phyloP scores from a whole-genome alignment of 2,888 invertebrate species.

The Stegana nigrithorax region DNA sequence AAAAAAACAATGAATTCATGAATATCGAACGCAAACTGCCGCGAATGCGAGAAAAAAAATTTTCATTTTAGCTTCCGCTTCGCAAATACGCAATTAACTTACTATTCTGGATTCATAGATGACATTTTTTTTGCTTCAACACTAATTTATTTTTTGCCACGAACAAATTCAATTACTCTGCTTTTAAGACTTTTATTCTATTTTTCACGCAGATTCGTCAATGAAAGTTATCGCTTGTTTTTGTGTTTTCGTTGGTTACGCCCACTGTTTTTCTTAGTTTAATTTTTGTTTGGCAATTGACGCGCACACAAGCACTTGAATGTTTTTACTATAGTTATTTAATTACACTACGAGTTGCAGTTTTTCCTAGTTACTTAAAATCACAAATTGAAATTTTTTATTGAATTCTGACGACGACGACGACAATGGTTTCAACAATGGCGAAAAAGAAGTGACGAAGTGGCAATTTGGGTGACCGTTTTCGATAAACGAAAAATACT shows the following conservation, averaged over 20 bases:
- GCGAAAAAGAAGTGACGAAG: constrained; percentile 60
- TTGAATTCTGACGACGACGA: constrained; percentile 50
- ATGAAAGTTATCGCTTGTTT: background rate
- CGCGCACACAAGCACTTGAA: constrained; percentile 35
- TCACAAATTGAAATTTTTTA: constrained; percentile 44
- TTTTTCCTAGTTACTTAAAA: constrained; percentile 39
- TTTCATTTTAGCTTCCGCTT: background rate
- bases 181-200: constrained; percentile 29
- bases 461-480: constrained; percentile 45
- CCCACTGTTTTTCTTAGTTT: constrained; percentile 29
- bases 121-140: constrained; percentile 60
- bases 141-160: constrained; percentile 49
- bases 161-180: constrained; percentile 53
- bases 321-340: constrained; percentile 41
- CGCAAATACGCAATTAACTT: constrained; percentile 68
- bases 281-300: constrained; percentile 29
- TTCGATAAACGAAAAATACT: too few relatives aligned
- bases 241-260: constrained; percentile 17
- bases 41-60: constrained; percentile 25
- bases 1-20: constrained; percentile 49
- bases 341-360: constrained; percentile 40
- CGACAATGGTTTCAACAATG: constrained; percentile 58
- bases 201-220: constrained; percentile 7
- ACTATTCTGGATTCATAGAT: constrained; percentile 86
- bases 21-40: constrained; percentile 42